Evolutionary conservation across 2,797 vertebrate species (phyloP), one percentile per base, ranked within the genome.

Genomic region (Acanthis flammea): DNA sequence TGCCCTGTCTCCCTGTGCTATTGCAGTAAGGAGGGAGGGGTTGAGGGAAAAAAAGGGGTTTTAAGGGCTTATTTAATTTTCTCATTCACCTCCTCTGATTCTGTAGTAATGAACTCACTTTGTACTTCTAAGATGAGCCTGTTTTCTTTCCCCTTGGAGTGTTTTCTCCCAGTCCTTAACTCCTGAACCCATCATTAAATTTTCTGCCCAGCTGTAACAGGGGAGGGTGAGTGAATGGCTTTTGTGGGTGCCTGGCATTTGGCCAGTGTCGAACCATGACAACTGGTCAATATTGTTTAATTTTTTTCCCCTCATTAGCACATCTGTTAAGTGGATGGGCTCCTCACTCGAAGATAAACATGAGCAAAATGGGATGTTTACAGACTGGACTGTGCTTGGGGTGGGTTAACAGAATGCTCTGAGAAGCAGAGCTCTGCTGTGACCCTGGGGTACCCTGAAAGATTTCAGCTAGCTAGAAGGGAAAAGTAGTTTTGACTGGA

Each of bases 1-100:
- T 4, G 10, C 19, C 24, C 24, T 13, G 10, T 50, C 24, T 30
- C 35, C 19, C 44, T 30, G 25, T 0, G 0, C 24, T 42, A 2
- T 42, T 0, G 3, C 2, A 3, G 19, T 14, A 58, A 24, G 44
- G 21, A 48, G 19, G 31, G 37, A 33, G 8, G 35, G 6, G 9
- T 15, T 33, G 19, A 48, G 19, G 11, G 42, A 37, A 37, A 5
- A 57, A n/a, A 28, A 22, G 15, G 16, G 31, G 6, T 58, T 79
- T 25, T 60, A 58, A 50, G 35, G 35, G 77, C 5, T 68, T 50
- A 33, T 68, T 42, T 50, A 42, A 33, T 58, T 68, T 58, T 68
- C 25, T 60, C 45, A 35, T 50, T 58, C 28, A 42, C 8, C 3
- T 50, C 16, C 17, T 68, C 25, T 19, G 53, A 30, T 16, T 58